Conservation (phyloP, 1,140 invertebrate species). For the Solenopsis fugax region DNA sequence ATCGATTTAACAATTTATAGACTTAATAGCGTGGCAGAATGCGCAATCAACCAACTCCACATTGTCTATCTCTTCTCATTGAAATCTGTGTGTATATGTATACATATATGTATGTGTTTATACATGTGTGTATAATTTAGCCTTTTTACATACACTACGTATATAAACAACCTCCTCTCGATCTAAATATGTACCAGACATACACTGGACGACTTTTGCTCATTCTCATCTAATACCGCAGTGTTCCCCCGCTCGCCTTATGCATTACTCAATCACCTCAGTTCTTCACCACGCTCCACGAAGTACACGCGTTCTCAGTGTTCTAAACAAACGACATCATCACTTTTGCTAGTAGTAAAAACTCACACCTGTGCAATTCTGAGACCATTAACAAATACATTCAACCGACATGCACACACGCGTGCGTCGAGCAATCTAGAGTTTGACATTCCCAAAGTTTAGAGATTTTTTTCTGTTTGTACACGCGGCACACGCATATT, state of each 20-base stretch:
- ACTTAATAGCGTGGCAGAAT: slow-evolving; percentile 56
- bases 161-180: slow-evolving; percentile 82
- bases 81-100: slow-evolving; percentile 11
- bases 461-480: slow-evolving; percentile 15
- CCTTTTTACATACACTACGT: slow-evolving; percentile 59
- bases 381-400: slow-evolving; percentile 85
- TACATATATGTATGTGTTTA: not conserved
- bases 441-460: slow-evolving; percentile 64
- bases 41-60: slow-evolving; percentile 70
- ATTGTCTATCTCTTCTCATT: slow-evolving; percentile 57
- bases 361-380: slow-evolving; percentile 82
- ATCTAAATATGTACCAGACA: slow-evolving; percentile 80
- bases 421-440: slow-evolving; percentile 82
- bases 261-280: slow-evolving; percentile 68
- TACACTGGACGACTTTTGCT: slow-evolving; percentile 71
- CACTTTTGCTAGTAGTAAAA: slow-evolving; percentile 61
- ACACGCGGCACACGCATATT: slow-evolving; percentile 23
- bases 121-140: slow-evolving; percentile 47
- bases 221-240: slow-evolving; percentile 68
- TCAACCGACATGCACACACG: slow-evolving; percentile 83
- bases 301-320: slow-evolving; percentile 33
- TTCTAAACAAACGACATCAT: slow-evolving; percentile 55
- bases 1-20: slow-evolving; percentile 73
- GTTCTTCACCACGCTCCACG: slow-evolving; percentile 41
- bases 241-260: slow-evolving; percentile 60